Evolutionary conservation across 2,888 invertebrate species (phyloP), one percentile per base, ranked within the genome.

Genomic region (Amaurobius ferox): DNA sequence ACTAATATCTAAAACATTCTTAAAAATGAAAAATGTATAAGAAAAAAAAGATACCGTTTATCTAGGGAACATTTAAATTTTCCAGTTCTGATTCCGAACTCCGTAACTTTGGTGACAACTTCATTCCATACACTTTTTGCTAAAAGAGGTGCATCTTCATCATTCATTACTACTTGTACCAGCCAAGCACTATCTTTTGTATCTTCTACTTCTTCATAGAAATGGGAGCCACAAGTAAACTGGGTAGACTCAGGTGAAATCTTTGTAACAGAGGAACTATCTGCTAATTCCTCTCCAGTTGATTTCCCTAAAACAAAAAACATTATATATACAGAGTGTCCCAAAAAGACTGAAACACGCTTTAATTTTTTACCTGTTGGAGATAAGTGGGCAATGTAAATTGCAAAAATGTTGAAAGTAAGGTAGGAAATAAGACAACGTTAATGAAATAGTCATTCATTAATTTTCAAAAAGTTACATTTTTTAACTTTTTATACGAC

Each of bases 111-210:
- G 44, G 90, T 90, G 23, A 91, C 89, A 9, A 93, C 90, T 30
- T 90, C 87, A 44, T 90, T 90, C 93, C 93, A 93, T 77, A 90
- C 90, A 19, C 89, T 88, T 61, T 90, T 90, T 79, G 90, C 90
- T 44, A 92, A 88, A 3, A 91, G 78, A 1, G 90, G 90, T 48
- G 89, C 88, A 64, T 89, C 90, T 44, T 78, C 88, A 67, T 88
- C 88, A 39, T 89, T 88, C 6, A 91, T 90, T 19, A 91, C 89
- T 1, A 93, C 92, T 89, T 92, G 92, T 1, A 93, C 92, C 48
- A 93, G 89, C 93, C 93, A 93, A 11, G 92, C 92, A 88, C 92
- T 92, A 90, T 93, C 93, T 89, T 93, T 93, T 28, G 92, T 92
- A 89, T 93, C 93, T 89, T 93, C 93, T 6, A 93, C 93, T 90